Evolutionary conservation across 1,140 invertebrate genomes (phyloP).

Genomic region (Propsilocerus akamusi): DNA sequence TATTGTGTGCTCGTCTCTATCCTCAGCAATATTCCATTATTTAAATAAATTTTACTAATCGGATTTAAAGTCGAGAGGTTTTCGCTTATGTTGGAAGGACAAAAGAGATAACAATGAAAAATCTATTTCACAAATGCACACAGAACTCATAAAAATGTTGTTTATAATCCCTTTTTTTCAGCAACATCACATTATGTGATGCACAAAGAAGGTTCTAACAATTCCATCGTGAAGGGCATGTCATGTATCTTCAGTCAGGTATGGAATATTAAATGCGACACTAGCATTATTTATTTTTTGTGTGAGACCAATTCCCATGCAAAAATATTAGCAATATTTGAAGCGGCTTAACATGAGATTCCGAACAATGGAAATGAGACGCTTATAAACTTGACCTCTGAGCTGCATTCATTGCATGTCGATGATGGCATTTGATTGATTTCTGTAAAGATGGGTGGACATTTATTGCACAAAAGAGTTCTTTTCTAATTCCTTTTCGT

Average conservation of each 20-base stretch:
- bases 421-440: conserved; percentile 2
- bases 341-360: not conserved
- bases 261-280: not conserved
- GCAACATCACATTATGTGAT: too few relatives aligned
- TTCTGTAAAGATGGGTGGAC: not conserved
- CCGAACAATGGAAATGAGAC: not conserved
- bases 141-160: too few relatives aligned
- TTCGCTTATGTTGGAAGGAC: too few relatives aligned
- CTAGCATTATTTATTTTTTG: too few relatives aligned
- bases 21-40: conserved; percentile 1
- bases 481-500: too few relatives aligned
- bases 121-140: too few relatives aligned
- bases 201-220: too few relatives aligned
- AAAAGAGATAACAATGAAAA: too few relatives aligned
- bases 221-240: too few relatives aligned
- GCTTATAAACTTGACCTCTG: too few relatives aligned
- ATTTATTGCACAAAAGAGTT: not conserved
- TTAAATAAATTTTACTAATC: not conserved
- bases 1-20: too few relatives aligned
- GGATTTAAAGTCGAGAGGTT: conserved; percentile 1
- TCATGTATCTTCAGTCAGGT: not conserved
- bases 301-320: not conserved
- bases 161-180: too few relatives aligned
- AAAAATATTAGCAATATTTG: not conserved
- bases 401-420: not conserved